These are phyloP conservation scores for Melipona bicolor DNA, from an alignment of 2,888 invertebrate genomes.

Conservation along the genomic window DNA sequence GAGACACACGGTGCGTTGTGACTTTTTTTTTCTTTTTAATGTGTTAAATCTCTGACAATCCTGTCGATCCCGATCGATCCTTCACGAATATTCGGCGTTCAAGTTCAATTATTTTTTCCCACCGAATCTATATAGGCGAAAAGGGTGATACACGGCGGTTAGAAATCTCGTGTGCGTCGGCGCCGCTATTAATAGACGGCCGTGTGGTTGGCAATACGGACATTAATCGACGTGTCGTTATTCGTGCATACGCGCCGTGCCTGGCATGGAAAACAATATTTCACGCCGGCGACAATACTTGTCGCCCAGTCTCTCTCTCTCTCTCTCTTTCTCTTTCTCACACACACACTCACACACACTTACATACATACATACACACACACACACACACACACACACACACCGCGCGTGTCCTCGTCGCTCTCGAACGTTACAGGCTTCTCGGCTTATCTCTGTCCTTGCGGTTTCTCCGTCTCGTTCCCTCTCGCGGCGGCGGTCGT, in stretches of 20 bases:
- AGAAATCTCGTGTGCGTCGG: constrained; percentile 70
- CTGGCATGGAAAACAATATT: constrained; percentile 79
- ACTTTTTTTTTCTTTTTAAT: too few relatives aligned
- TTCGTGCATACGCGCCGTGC: constrained; percentile 76
- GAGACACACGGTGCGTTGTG: too few relatives aligned
- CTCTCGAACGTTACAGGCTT: too few relatives aligned
- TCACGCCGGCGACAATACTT: constrained; percentile 76
- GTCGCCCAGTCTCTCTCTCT: constrained; percentile 57
- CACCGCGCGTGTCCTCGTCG: background rate
- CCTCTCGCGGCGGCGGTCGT: background rate
- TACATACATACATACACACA: too few relatives aligned
- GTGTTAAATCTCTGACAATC: background rate
- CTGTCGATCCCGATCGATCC: background rate
- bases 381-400: too few relatives aligned
- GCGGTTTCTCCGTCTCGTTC: constrained; percentile 14
- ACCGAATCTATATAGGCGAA: background rate
- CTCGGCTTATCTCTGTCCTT: background rate
- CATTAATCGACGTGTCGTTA: constrained; percentile 80
- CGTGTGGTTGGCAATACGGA: constrained; percentile 74
- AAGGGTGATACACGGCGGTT: constrained; percentile 40
- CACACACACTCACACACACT: too few relatives aligned
- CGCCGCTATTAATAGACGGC: constrained; percentile 76
- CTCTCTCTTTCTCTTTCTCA: background rate
- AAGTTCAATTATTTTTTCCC: background rate
- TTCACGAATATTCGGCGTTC: background rate